Evolutionary conservation across 2,797 vertebrate genomes (phyloP), one percentile per base, ranked within the genome.

Genomic region (Pachyuromys duprasi): DNA sequence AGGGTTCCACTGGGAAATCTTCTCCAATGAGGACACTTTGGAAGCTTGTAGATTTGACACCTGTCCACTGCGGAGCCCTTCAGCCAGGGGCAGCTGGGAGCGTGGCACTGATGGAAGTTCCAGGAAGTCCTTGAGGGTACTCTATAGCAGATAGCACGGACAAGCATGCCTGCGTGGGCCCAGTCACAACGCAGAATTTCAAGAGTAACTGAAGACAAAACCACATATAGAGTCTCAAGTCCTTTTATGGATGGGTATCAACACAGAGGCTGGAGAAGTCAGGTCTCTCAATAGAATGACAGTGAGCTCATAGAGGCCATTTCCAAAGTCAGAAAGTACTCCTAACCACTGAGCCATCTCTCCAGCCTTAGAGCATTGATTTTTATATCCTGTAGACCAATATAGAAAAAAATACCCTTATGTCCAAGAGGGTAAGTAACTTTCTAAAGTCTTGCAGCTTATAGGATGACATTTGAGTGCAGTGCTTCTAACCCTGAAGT

Each of bases 361-460:
- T 49, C 49, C 49, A 49, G 49, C 49, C 49, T 26, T 74, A 67
- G 81, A 79, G 45, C 62, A 26, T 15, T 90, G 31, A 63, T 62
- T 86, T 90, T 90, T 81, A 81, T 57, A 12, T 49, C 88, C 80
- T 72, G 39, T 28, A 78, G 49, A 75, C 17, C 2, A 31, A 31
- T 18, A 26, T 26, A 63, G 75, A 90, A 86, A 90, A 89, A 78
- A 82, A 20, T 80, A 42, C 24, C 60, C 89, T 89, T 91, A 57
- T 36, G 63, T 94, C 14, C 5, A 62, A 57, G 86, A 78, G 31
- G 7, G 82, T 72, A 86, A 90, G 49, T 87, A 89, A 86, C 33
- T 69, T 80, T 75, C 76, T 36, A 84, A 74, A 26, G 1, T 63
- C 55, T 89, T 22, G 72, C 39, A 92, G 60, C 39, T 93, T 60